These are phyloP conservation scores for Torymus texanus DNA, from an alignment of 2,888 invertebrate genomes.

Conservation along the genomic window DNA sequence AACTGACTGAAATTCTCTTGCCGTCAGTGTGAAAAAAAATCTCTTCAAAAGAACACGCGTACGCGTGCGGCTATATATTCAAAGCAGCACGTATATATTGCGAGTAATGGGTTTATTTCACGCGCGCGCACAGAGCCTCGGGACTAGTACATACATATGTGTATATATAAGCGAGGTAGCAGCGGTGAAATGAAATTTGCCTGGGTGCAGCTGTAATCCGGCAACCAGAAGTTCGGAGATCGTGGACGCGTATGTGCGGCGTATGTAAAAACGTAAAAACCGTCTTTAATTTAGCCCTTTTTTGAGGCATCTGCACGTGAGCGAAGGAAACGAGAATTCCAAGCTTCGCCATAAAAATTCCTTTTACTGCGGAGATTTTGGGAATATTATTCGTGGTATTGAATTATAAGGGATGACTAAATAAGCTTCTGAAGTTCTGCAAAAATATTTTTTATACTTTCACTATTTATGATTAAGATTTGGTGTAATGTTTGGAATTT, in stretches of 20 bases:
- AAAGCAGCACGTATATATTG: neutral
- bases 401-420: too few relatives aligned
- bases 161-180: neutral
- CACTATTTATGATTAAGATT: too few relatives aligned
- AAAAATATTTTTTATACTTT: too few relatives aligned
- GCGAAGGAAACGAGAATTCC: too few relatives aligned
- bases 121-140: slow-evolving; percentile 18
- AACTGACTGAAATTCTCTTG: too few relatives aligned
- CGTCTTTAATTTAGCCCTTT: neutral
- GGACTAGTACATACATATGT: neutral
- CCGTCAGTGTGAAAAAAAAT: neutral
- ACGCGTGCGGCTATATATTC: neutral
- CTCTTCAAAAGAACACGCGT: neutral
- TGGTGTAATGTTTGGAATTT: too few relatives aligned
- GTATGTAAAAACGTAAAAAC: neutral
- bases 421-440: too few relatives aligned
- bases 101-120: slow-evolving; percentile 35
- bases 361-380: too few relatives aligned
- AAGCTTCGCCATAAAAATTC: too few relatives aligned
- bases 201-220: neutral
- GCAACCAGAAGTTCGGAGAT: slow-evolving; percentile 5
- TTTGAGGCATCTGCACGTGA: neutral
- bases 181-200: slow-evolving; percentile 21
- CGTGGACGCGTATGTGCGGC: neutral
- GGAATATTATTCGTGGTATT: too few relatives aligned